Conservation (phyloP, 2,113 vertebrate genomes). For the Pseudorectes ferrugineus region DNA sequence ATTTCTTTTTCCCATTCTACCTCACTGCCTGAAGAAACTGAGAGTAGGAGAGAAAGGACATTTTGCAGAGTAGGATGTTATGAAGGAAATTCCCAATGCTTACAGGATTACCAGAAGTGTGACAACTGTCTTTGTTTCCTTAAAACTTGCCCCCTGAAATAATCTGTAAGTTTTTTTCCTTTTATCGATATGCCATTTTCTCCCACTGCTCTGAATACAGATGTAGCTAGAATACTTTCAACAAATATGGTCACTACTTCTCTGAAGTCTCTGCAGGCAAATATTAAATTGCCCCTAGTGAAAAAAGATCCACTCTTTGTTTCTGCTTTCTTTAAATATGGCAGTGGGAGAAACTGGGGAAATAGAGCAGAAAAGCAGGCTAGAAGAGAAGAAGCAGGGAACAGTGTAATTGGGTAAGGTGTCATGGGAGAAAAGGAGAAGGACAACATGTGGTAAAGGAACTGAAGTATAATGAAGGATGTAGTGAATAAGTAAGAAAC, state of each 20-base stretch:
- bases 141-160: background rate
- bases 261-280: background rate
- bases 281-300: background rate
- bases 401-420: background rate
- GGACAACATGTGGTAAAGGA: background rate
- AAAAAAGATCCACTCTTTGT: background rate
- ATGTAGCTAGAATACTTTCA: background rate
- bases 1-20: background rate
- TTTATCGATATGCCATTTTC: background rate
- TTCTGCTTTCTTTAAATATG: background rate
- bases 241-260: background rate
- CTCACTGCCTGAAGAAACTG: background rate
- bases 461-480: background rate
- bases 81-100: background rate
- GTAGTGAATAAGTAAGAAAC: background rate
- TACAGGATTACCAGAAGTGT: background rate
- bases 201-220: background rate
- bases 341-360: background rate
- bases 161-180: background rate
- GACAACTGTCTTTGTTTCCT: background rate
- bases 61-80: background rate
- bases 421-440: background rate
- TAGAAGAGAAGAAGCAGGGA: background rate
- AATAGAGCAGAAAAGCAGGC: slow-evolving; percentile 46
- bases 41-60: background rate